These are phyloP conservation scores for Smithornis capensis DNA, from an alignment of 2,113 vertebrate species.

Conservation along the genomic window DNA sequence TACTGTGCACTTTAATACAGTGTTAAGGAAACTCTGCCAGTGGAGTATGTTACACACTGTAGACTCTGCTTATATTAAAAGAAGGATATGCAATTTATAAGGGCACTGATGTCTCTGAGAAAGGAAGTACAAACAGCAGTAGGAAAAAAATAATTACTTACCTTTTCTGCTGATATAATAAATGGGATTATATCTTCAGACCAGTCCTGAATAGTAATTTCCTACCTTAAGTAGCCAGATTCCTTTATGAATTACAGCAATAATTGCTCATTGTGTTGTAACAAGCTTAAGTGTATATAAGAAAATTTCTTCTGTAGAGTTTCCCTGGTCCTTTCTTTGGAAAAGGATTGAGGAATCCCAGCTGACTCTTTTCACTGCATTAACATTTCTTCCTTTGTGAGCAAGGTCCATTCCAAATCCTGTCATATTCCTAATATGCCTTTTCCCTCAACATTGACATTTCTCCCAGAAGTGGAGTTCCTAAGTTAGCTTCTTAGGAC, in stretches of 20 bases:
- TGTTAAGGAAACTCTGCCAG: not conserved
- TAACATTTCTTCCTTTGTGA: not conserved
- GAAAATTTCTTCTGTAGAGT: not conserved
- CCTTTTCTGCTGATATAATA: not conserved
- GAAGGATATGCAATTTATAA: not conserved
- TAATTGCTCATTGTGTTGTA: not conserved
- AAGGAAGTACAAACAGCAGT: not conserved
- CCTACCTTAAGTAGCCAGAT: not conserved
- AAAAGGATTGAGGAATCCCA: not conserved
- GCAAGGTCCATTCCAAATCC: not conserved
- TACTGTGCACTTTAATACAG: not conserved
- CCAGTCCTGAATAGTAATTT: not conserved
- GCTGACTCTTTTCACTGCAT: not conserved
- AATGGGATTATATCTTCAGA: not conserved
- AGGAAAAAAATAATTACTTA: not conserved
- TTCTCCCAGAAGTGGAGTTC: not conserved
- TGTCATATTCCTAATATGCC: too few species aligned
- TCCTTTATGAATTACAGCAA: not conserved
- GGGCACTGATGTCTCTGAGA: not conserved
- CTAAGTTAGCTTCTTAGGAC: not conserved
- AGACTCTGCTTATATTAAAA: not conserved
- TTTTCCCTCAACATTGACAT: not conserved
- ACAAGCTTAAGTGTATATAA: not conserved
- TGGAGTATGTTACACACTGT: not conserved
- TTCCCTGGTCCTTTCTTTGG: not conserved